Base-by-base conservation (phyloP, 2,113 vertebrate species). In the Sterrhoptilus dennistouni region DNA sequence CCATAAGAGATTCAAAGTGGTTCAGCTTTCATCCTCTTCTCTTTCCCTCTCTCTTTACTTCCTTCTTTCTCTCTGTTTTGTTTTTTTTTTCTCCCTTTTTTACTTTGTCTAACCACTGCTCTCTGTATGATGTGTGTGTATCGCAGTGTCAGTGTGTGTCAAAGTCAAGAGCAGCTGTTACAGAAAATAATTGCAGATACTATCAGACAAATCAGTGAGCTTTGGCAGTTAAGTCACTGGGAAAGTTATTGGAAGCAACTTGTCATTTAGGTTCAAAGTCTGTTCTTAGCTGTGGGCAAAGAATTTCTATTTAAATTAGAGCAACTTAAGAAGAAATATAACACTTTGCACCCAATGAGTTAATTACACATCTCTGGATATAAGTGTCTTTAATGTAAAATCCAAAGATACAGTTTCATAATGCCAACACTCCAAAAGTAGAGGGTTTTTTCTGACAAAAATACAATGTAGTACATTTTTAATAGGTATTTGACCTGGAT, bases 181-280 rank as follows among this genome's bases (percentile, higher is more conserved):
- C 42, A 95, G 76, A 91, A 96, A 95, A 95, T 85, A 95, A 96
- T 94, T 96, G 86, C 85, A 87, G 91, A 95, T 87, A 83, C 69
- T 92, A 96, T 92, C 95, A 93, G 85, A 90, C 52, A 96, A 95
- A 96, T 92, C 88, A 81, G 80, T 33, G 80, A 95, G 89, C 90
- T 80, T 83, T 95, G 74, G 72, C 27, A 0, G 87, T 82, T 95
- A 93, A 90, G 74, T 95, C 89, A 57, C 52, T 79, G 60, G 92
- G 88, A 95, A 95, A 95, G 68, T 93, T 88, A 89, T 93, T 96
- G 82, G 82, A 96, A 81, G 54, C 75, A 96, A 96, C 79, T 91
- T 94, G 94, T 93, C 95, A 96, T 97, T 96, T 96, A 96, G 86
- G 83, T 92, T 97, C 93, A 95, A 92, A 90, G 80, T 96, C 89